Conservation (phyloP, 2,888 invertebrate species). For the Drosophila stalkeri region DNA sequence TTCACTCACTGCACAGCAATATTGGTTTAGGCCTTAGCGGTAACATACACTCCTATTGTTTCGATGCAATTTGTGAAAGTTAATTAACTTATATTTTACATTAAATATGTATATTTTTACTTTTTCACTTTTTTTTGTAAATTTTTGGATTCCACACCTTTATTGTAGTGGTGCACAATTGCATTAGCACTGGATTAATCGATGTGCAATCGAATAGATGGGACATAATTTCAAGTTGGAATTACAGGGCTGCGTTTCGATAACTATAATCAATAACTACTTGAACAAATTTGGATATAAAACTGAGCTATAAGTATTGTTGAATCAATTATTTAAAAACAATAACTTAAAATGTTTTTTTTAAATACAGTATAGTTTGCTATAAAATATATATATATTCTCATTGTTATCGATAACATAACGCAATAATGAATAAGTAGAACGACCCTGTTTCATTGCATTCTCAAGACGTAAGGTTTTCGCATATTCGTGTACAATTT, state of each 20-base stretch:
- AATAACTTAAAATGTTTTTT: not conserved
- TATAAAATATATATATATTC: not conserved
- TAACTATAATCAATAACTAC: not conserved
- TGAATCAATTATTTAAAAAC: not conserved
- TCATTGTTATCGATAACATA: conserved; percentile 36
- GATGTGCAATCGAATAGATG: conserved; percentile 29
- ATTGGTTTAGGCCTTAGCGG: conserved; percentile 5
- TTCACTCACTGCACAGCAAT: conserved; percentile 44
- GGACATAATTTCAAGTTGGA: conserved; percentile 47
- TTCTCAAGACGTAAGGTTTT: conserved; percentile 62
- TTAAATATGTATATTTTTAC: conserved; percentile 39
- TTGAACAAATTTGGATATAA: not conserved
- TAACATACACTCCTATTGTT: conserved; percentile 26
- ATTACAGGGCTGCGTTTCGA: conserved; percentile 35
- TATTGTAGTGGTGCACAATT: conserved; percentile 65
- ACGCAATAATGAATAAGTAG: not conserved
- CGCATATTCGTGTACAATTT: conserved; percentile 37
- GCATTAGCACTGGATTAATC: conserved; percentile 45
- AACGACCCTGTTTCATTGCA: conserved; percentile 64
- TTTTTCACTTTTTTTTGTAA: conserved; percentile 58
- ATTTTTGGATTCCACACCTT: conserved; percentile 75
- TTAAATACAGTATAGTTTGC: not conserved
- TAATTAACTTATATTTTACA: conserved; percentile 27
- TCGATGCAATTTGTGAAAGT: conserved; percentile 19
- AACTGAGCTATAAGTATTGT: not conserved